Conservation (phyloP, 2,797 vertebrate species). For the Sebastolobus altivelis region DNA sequence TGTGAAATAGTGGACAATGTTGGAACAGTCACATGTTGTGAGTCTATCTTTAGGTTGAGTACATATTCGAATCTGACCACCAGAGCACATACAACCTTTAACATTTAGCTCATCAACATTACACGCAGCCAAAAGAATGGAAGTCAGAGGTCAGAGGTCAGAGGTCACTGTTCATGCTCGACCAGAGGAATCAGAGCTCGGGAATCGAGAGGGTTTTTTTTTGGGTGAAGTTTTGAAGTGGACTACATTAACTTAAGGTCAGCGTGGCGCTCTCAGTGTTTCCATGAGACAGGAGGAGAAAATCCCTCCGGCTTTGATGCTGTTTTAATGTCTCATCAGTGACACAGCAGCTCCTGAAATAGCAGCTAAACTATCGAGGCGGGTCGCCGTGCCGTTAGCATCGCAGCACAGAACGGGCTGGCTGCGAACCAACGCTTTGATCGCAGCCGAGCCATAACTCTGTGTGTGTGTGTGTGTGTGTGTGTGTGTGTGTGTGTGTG, state of each 20-base stretch:
- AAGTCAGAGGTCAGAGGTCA: slow-evolving; percentile 2
- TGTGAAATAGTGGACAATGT: neutral
- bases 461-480: slow-evolving; percentile 9
- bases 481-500: slow-evolving; percentile 20
- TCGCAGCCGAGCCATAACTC: slow-evolving; percentile 1
- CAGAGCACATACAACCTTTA: neutral
- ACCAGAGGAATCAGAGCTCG: neutral
- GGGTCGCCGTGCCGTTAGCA: slow-evolving; percentile 50
- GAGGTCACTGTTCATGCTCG: neutral
- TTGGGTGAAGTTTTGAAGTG: neutral
- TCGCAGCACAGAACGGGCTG: slow-evolving; percentile 37
- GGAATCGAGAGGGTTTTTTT: neutral
- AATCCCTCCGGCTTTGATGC: slow-evolving; percentile 22
- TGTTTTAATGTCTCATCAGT: slow-evolving; percentile 45
- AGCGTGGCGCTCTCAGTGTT: slow-evolving; percentile 10
- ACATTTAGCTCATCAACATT: neutral
- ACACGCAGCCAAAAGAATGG: neutral
- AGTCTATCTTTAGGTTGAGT: neutral
- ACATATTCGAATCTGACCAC: neutral
- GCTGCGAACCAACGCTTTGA: slow-evolving; percentile 54
- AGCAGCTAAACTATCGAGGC: slow-evolving; percentile 48
- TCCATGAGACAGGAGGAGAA: slow-evolving; percentile 28
- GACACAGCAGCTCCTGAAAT: slow-evolving; percentile 66
- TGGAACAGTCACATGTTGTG: neutral
- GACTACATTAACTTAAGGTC: slow-evolving; percentile 15